Conservation (phyloP, 2,113 vertebrate species). For the Poicephalus gulielmi region DNA sequence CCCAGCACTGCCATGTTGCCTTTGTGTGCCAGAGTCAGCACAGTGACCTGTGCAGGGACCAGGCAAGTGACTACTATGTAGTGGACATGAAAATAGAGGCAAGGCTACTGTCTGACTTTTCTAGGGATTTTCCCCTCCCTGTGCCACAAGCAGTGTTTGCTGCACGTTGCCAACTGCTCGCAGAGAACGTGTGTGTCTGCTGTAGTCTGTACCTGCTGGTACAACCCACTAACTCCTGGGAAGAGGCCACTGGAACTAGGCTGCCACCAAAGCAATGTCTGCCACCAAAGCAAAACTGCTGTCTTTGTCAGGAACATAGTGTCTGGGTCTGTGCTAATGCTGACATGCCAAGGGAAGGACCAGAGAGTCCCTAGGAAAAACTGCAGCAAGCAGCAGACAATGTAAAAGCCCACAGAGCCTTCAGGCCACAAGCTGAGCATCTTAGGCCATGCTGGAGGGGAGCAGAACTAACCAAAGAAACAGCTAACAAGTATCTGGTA, state of each 20-base stretch:
- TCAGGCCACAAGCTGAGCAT: not conserved
- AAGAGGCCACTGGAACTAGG: not conserved
- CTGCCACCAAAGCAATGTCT: not conserved
- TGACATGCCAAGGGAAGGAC: not conserved
- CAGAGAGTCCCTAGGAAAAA: not conserved
- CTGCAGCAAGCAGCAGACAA: not conserved
- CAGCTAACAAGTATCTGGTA: no score
- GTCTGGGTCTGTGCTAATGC: not conserved
- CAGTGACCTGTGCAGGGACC: not conserved
- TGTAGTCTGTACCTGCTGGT: not conserved
- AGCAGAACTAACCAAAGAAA: not conserved
- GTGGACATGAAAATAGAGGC: not conserved
- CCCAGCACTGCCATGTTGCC: not conserved
- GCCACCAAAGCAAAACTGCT: not conserved
- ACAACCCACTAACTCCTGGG: not conserved
- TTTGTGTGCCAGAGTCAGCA: not conserved
- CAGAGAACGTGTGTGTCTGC: not conserved
- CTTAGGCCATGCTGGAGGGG: not conserved
- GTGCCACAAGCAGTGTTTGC: rapidly evolving
- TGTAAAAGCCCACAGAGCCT: not conserved
- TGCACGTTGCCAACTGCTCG: not conserved
- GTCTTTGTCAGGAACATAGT: rapidly evolving
- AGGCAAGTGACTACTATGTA: not conserved
- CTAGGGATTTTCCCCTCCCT: not conserved
- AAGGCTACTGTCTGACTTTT: not conserved